Evolutionary conservation across 2,113 vertebrate species (phyloP).

Genomic region (Heliornis fulica): DNA sequence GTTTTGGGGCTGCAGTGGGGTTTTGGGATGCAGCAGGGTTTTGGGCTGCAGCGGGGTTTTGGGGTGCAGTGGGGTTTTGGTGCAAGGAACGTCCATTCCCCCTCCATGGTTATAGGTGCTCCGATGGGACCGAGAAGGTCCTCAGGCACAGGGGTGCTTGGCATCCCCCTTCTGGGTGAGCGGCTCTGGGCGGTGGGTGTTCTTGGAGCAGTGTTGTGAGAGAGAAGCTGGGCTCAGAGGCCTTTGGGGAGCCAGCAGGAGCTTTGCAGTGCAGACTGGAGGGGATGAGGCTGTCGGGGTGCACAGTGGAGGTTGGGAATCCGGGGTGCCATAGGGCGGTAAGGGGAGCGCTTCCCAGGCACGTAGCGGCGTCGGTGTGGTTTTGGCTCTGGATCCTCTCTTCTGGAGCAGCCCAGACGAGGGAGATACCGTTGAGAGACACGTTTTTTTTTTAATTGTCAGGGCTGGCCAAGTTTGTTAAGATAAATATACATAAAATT

Average conservation of each 20-base stretch:
- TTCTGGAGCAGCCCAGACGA: accelerated
- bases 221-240: background rate
- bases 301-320: background rate
- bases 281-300: background rate
- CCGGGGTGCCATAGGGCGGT: background rate
- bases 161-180: background rate
- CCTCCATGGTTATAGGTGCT: background rate
- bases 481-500: background rate
- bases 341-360: background rate
- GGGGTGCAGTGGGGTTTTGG: background rate
- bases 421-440: background rate
- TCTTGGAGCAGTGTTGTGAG: background rate
- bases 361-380: accelerated
- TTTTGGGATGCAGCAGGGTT: no score
- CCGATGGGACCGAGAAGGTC: accelerated
- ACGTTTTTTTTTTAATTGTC: background rate
- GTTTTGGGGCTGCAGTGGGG: no score
- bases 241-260: background rate
- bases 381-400: background rate
- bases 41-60: no score
- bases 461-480: background rate
- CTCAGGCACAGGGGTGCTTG: accelerated
- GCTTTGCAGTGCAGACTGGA: background rate
- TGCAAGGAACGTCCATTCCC: accelerated
- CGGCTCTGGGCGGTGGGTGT: background rate